These are phyloP conservation scores for Arge pagana DNA, from an alignment of 2,888 invertebrate genomes.

Conservation along the genomic window DNA sequence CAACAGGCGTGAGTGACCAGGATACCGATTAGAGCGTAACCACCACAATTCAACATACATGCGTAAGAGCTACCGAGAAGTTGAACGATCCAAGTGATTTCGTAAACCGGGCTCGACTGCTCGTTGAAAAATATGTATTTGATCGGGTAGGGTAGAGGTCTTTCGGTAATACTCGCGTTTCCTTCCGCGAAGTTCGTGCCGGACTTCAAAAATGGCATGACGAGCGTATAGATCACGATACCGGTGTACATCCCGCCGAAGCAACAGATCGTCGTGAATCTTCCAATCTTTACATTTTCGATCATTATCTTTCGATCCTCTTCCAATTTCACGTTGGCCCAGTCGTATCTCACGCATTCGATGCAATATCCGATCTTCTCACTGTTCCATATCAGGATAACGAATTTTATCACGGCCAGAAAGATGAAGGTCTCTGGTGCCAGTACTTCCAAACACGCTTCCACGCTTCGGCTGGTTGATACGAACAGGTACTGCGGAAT, in stretches of 20 bases:
- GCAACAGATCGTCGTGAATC: slow-evolving; percentile 13
- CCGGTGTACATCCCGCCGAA: slow-evolving; percentile 36
- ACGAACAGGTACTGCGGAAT: slow-evolving; percentile 40
- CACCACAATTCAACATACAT: no score
- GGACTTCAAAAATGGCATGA: slow-evolving; percentile 34
- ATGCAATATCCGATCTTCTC: no score
- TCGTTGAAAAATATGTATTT: slow-evolving; percentile 29
- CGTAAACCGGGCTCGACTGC: slow-evolving; percentile 32
- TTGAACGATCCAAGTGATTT: slow-evolving; percentile 34
- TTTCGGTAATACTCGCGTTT: no score
- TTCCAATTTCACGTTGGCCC: no score
- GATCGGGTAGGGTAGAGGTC: no score
- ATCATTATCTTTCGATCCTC: no score
- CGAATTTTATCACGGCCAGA: slow-evolving; percentile 26
- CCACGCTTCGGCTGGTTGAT: slow-evolving; percentile 34
- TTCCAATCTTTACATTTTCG: no score
- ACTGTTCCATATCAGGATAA: slow-evolving; percentile 23
- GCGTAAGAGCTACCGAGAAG: slow-evolving; percentile 27
- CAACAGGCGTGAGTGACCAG: no score
- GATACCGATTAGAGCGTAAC: no score
- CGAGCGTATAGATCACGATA: slow-evolving; percentile 30
- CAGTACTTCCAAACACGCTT: slow-evolving; percentile 23
- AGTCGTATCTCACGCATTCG: no score
- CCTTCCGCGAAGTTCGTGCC: no score
- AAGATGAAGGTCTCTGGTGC: background rate